phyloP scores from a whole-genome alignment of 2,888 invertebrate species.

The Drosophila incognita region DNA sequence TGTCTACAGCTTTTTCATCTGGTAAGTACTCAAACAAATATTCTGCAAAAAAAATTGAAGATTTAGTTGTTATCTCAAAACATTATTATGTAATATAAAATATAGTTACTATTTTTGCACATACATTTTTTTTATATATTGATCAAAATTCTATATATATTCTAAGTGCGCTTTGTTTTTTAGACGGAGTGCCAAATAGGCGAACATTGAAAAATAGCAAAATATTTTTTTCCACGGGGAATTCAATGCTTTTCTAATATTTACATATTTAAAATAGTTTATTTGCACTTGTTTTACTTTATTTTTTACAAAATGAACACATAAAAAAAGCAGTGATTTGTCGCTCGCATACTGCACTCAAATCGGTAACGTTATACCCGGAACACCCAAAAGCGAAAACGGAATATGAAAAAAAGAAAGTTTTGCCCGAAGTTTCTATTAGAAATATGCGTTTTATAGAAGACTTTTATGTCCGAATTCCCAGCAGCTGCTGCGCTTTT shows the following conservation, averaged over 20 bases:
- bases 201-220: neutral
- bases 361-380: neutral
- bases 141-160: neutral
- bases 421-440: neutral
- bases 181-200: neutral
- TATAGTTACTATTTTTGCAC: neutral
- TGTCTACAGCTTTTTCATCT: constrained; percentile 15
- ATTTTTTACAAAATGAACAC: neutral
- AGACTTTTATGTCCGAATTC: neutral
- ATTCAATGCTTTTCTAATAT: neutral
- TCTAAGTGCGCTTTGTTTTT: neutral
- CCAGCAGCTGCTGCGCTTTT: neutral
- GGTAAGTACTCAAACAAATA: constrained; percentile 46
- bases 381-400: neutral
- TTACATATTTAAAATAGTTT: neutral
- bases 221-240: neutral
- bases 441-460: neutral
- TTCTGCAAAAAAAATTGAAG: neutral
- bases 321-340: neutral
- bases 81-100: neutral
- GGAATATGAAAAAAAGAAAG: neutral
- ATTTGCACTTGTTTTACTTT: neutral
- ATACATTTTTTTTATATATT: neutral
- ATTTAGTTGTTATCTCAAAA: neutral
- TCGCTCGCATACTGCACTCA: neutral